A percentile compares a stretch with the other conserved stretches of the same genome.
Conservation (phyloP, 1,140 invertebrate species). For the Cryptotermes secundus region DNA sequence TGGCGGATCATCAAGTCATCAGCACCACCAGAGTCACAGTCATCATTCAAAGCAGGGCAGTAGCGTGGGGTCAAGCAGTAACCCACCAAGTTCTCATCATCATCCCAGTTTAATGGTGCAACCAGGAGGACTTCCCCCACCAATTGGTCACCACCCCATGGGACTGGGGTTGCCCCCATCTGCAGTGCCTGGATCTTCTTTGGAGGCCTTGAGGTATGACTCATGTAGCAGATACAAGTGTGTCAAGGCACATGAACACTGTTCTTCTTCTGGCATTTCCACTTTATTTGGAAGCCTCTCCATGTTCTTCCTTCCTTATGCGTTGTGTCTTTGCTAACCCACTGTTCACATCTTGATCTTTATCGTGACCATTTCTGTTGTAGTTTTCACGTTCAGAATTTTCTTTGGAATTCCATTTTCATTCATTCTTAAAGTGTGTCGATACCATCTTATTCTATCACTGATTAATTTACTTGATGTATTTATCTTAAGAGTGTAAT, state of each 20-base stretch:
- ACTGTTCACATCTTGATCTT: too few species aligned
- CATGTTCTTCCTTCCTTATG: neutral
- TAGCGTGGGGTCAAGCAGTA: neutral
- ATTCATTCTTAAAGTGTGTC: too few species aligned
- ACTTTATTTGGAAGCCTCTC: too few species aligned
- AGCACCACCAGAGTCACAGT: conserved; percentile 45
- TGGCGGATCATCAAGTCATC: conserved; percentile 17
- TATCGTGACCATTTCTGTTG: too few species aligned
- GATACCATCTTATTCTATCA: too few species aligned
- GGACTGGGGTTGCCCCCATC: conserved; percentile 29
- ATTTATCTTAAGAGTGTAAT: too few species aligned
- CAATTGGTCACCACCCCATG: conserved; percentile 30
- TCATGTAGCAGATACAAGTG: neutral
- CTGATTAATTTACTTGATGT: too few species aligned
- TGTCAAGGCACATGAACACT: too few species aligned
- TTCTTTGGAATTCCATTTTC: too few species aligned
- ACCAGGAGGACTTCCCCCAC: conserved; percentile 13
- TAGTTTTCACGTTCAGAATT: too few species aligned
- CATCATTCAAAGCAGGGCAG: conserved; percentile 40
- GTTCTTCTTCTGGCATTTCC: too few species aligned
- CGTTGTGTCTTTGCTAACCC: neutral
- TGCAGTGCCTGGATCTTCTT: conserved; percentile 29
- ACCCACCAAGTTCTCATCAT: conserved; percentile 9
- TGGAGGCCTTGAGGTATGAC: conserved; percentile 30
- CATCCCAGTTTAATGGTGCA: conserved; percentile 32